Evolutionary conservation across 1,140 invertebrate genomes (phyloP), one percentile per base, ranked within the genome.

Genomic region (Papilio polyxenes): DNA sequence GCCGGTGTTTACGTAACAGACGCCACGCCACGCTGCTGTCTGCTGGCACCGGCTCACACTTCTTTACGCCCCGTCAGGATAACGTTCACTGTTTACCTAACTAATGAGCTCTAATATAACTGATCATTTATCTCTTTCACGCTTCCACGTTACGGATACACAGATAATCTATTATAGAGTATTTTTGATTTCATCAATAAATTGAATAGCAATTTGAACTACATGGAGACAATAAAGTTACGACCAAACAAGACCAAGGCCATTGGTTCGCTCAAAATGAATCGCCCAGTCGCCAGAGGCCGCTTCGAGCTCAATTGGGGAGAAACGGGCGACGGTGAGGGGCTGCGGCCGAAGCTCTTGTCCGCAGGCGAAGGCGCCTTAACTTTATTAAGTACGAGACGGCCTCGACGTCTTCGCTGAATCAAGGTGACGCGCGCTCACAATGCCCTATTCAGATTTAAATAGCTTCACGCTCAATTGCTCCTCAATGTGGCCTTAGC

Each of bases 381-480:
- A 93, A 94, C 90, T 94, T 92, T 91, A 94, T 94, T 94, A 94
- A 89, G 88, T 85, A 90, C 84, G 87, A 90, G 89, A 85, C 90
- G 89, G 85, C 84, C 82, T 83, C 83, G 77, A 84, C 87, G 82
- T 84, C 87, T 85, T 87, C 89, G 86, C 89, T 89, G 92, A 92
- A 93, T 90, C 91, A 93, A 94, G 92, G 91, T 94, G 90, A 92
- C 88, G 92, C 91, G 89, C 89, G 87, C 89, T 89, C 88, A 94
- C 92, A 94, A 94, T 94, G 84, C 91, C 85, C 92, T 92, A 94
- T 94, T 94, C 93, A 94, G 88, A 93, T 94, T 94, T 93, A 93
- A 94, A 94, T 94, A 93, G 92, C 93, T 94, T 93, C 89, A 94
- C 92, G 90, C 93, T 89, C 92, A 94, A 93, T 94, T 94, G 91